Percentiles rank a stretch among this genome's conserved stretches.
Evolutionary conservation across 2,797 vertebrate species (phyloP).

Genomic region (Crossoptilon crossoptilon): DNA sequence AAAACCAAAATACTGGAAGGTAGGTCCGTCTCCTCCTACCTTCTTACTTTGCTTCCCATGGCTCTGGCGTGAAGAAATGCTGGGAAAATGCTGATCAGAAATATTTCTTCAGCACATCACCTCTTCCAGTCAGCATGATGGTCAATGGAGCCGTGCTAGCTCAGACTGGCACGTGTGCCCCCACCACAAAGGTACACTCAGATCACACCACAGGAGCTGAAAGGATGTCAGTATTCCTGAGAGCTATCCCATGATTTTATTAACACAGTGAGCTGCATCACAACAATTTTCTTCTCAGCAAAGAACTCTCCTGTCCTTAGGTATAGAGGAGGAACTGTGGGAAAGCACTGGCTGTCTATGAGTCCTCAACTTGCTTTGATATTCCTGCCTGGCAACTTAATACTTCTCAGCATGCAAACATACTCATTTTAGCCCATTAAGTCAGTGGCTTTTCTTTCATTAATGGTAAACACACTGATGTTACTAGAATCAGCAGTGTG

Average conservation of each 20-base stretch:
- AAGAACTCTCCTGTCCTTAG: background rate
- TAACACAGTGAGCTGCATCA: background rate
- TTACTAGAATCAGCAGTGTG: fast-evolving
- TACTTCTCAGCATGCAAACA: background rate
- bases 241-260: background rate
- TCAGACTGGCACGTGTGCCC: no score
- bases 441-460: background rate
- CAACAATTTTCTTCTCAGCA: background rate
- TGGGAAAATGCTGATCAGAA: background rate
- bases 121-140: fast-evolving
- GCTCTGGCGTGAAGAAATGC: background rate
- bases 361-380: background rate
- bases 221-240: background rate
- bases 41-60: fast-evolving
- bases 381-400: background rate
- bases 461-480: background rate
- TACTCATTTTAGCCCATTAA: background rate
- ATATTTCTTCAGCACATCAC: background rate
- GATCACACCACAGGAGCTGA: background rate
- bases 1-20: background rate
- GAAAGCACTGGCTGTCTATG: background rate
- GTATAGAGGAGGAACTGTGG: background rate
- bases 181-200: fast-evolving
- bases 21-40: background rate
- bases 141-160: fast-evolving